Base-by-base conservation (phyloP, 2,797 vertebrate species). In the Brachyalestes nurse region DNA sequence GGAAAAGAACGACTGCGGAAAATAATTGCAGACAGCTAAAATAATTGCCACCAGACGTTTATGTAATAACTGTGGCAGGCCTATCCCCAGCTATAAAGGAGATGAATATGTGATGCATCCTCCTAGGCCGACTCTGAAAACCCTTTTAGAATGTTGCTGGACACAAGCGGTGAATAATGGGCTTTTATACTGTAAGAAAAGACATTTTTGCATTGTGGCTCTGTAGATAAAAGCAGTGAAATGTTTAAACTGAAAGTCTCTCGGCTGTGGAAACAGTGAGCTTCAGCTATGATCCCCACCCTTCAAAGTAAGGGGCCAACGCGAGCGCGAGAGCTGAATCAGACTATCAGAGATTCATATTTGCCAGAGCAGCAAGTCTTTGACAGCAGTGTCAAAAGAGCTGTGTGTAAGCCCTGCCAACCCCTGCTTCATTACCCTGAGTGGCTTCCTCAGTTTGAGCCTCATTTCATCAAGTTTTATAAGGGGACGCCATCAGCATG, bases 311-410 rank as follows among this genome's bases (percentile, higher is more conserved):
- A 85, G 69, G 53, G 88, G 87, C 84, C 82, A 91, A 87, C 71
- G 83, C 49, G 57, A 88, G 75, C 71, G 83, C 49, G 57, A 88
- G 75, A 89, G 90, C 91, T 93, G 91, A 93, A 90, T 92, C 91
- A 91, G 90, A 89, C 79, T 70, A 86, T 84, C 86, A 88, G 88
- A 90, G 79, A 92, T 87, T 91, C 90, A 92, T 92, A 93, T 94
- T 91, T 93, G 92, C 91, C 88, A 75, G 88, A 88, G 79, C 88
- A 94, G 94, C 92, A 93, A 91, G 80, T 91, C 90, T 93, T 90
- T 94, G 91, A 94, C 90, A 93, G 89, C 75, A 49, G 85, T 83
- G 84, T 90, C 86, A 85, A 83, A 91, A 88, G 79, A 90, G 89
- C 87, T 79, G 79, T 85, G 84, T 78, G 84, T 75, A 83, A 77